These are phyloP conservation scores for Drosophila trapezifrons DNA, from an alignment of 1,140 invertebrate species.

Conservation along the genomic window DNA sequence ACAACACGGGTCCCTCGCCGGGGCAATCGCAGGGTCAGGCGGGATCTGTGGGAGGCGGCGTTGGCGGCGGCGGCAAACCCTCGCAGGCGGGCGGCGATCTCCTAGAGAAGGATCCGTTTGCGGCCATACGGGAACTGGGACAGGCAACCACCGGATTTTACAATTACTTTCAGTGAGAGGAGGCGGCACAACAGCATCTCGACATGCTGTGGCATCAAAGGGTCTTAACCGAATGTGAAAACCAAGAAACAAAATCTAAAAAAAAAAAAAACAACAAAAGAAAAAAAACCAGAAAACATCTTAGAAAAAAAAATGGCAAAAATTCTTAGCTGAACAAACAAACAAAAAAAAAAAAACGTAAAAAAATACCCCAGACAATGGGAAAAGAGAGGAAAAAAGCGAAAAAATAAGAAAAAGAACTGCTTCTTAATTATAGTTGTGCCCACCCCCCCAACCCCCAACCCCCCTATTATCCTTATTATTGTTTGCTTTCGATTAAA, in stretches of 20 bases:
- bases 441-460: constrained; percentile 43
- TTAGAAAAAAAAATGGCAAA: constrained; percentile 60
- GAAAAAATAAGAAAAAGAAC: constrained; percentile 59
- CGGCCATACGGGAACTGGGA: constrained; percentile 81
- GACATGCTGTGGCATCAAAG: constrained; percentile 65
- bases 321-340: constrained; percentile 56
- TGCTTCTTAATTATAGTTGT: constrained; percentile 78
- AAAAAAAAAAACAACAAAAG: constrained; percentile 33
- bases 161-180: constrained; percentile 83
- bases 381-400: constrained; percentile 49
- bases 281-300: constrained; percentile 59
- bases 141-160: constrained; percentile 83
- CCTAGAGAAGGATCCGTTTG: constrained; percentile 82
- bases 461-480: constrained; percentile 50
- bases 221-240: constrained; percentile 43
- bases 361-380: constrained; percentile 54
- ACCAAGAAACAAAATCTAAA: constrained; percentile 37
- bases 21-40: constrained; percentile 45
- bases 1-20: constrained; percentile 15
- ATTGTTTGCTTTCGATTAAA: constrained; percentile 70
- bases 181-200: constrained; percentile 16
- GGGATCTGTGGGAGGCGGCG: constrained; percentile 25
- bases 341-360: constrained; percentile 42
- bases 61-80: constrained; percentile 42
- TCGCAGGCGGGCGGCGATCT: constrained; percentile 52